Conservation (phyloP, 2,797 vertebrate species). For the Periparus ater region DNA sequence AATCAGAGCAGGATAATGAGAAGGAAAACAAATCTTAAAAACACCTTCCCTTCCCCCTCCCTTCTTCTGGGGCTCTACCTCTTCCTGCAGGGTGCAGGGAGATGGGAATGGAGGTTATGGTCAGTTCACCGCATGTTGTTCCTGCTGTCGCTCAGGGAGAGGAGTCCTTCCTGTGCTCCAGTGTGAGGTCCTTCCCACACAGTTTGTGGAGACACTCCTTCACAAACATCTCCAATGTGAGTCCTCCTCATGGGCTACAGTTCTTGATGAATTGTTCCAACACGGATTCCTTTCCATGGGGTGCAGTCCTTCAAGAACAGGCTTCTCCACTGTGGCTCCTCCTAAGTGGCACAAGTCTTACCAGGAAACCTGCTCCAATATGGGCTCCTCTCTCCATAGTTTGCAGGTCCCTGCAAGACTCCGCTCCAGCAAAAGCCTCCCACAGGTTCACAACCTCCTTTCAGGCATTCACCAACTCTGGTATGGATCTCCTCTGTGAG, state of each 20-base stretch:
- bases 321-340: neutral
- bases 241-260: neutral
- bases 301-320: neutral
- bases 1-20: neutral
- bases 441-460: neutral
- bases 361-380: neutral
- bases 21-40: neutral
- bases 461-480: too few species aligned
- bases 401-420: neutral
- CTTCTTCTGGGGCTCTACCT: neutral
- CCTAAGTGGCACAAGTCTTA: neutral
- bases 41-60: neutral
- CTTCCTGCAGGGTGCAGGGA: neutral
- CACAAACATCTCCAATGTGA: neutral
- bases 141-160: neutral
- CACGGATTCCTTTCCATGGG: neutral
- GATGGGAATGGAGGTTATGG: neutral
- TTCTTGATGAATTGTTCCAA: neutral
- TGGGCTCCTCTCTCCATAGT: fast-evolving
- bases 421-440: neutral
- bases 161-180: neutral
- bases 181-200: neutral
- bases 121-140: neutral
- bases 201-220: neutral
- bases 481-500: neutral